phyloP scores from a whole-genome alignment of 2,113 vertebrate species.

The Saccopteryx bilineata region DNA sequence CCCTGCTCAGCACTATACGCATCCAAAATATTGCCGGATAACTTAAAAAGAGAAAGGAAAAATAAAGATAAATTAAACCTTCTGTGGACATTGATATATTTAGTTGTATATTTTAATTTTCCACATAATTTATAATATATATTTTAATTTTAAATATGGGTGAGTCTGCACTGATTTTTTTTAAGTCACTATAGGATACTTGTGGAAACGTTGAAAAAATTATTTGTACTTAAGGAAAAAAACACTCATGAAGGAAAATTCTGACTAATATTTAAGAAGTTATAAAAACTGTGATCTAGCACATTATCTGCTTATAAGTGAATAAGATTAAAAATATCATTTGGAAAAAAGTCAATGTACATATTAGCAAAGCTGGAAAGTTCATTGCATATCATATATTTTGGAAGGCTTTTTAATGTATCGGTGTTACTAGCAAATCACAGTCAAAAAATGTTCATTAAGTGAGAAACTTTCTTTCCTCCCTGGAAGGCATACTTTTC shows the following conservation, averaged over 20 bases:
- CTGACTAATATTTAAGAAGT: constrained; percentile 58
- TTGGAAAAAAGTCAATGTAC: constrained; percentile 15
- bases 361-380: constrained; percentile 37
- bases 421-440: constrained; percentile 18
- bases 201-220: neutral
- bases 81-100: neutral
- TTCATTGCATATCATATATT: neutral
- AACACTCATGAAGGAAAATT: constrained; percentile 23
- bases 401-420: constrained; percentile 13
- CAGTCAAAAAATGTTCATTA: neutral
- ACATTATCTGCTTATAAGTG: constrained; percentile 19
- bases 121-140: neutral
- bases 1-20: constrained; percentile 94
- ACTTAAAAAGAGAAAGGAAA: constrained; percentile 85
- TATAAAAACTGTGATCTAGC: constrained; percentile 4
- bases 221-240: constrained; percentile 45
- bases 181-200: neutral
- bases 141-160: constrained; percentile 45
- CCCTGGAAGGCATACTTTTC: constrained; percentile 45
- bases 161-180: neutral
- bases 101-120: neutral
- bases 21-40: constrained; percentile 96
- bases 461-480: constrained; percentile 50
- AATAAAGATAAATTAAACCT: constrained; percentile 59
- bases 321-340: neutral